A percentile compares a stretch with the other conserved stretches of the same genome.
phyloP scores from a whole-genome alignment of 2,113 vertebrate species.

The Rattus rattus region DNA sequence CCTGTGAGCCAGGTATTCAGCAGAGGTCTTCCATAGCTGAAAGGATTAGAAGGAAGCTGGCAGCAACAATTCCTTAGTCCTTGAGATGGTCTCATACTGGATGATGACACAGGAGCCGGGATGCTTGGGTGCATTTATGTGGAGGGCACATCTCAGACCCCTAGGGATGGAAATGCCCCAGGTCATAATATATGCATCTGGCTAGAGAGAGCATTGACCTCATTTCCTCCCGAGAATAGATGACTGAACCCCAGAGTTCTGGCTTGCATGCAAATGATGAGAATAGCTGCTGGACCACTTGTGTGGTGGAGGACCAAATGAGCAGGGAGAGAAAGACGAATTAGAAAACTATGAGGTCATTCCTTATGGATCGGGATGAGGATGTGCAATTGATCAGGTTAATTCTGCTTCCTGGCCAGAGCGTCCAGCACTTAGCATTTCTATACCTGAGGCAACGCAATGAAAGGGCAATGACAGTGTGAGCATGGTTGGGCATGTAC shows the following conservation, averaged over 20 bases:
- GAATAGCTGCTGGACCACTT: not conserved
- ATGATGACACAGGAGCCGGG: not conserved
- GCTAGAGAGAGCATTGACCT: not conserved
- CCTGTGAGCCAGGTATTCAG: too few species aligned
- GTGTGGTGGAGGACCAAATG: not conserved
- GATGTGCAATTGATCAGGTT: not conserved
- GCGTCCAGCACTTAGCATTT: not conserved
- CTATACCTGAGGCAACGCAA: not conserved
- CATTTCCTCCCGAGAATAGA: slow-evolving; percentile 25
- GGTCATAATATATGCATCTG: slow-evolving; percentile 44
- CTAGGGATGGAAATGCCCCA: not conserved
- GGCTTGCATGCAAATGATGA: slow-evolving; percentile 56
- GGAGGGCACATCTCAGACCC: not conserved
- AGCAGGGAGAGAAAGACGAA: slow-evolving; percentile 41
- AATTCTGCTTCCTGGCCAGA: slow-evolving; percentile 3
- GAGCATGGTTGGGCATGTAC: not conserved
- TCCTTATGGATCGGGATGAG: not conserved
- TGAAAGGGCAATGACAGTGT: not conserved
- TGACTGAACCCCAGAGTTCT: not conserved
- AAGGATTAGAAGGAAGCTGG: not conserved
- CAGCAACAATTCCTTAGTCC: not conserved
- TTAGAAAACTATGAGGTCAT: slow-evolving; percentile 53
- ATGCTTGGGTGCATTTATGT: not conserved
- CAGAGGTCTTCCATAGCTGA: not conserved
- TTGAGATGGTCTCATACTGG: not conserved